A percentile compares a stretch with the other conserved stretches of the same genome.
These are phyloP conservation scores for Phyllotreta cruciferae DNA, from an alignment of 2,888 invertebrate species.

Conservation along the genomic window DNA sequence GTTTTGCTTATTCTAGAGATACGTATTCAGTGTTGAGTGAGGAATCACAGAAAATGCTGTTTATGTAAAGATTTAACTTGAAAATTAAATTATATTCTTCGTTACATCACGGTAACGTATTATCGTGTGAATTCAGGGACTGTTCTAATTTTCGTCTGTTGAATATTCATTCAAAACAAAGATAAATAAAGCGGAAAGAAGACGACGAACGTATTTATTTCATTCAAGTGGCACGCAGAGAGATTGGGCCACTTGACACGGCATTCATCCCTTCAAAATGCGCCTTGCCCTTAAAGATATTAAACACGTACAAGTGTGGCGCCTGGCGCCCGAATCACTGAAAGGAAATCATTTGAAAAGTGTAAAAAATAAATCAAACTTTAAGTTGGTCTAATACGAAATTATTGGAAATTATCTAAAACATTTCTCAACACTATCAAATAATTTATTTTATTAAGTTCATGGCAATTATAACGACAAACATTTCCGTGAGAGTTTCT, in stretches of 20 bases:
- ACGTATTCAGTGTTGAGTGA: slow-evolving; percentile 44
- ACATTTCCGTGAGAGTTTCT: too few species aligned
- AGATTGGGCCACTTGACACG: slow-evolving; percentile 16
- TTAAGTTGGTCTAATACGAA: too few species aligned
- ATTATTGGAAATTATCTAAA: too few species aligned
- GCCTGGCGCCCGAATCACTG: background rate
- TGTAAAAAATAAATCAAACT: too few species aligned
- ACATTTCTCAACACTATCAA: too few species aligned
- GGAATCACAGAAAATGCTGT: slow-evolving; percentile 42
- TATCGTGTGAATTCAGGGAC: slow-evolving; percentile 42
- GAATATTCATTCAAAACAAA: slow-evolving; percentile 26
- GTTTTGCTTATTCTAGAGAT: slow-evolving; percentile 44
- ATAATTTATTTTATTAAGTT: too few species aligned
- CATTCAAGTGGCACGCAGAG: slow-evolving; percentile 20
- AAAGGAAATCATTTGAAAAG: too few species aligned
- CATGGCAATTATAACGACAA: too few species aligned
- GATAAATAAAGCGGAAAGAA: slow-evolving; percentile 23
- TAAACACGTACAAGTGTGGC: slow-evolving; percentile 5
- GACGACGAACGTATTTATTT: slow-evolving; percentile 13
- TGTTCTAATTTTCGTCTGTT: slow-evolving; percentile 34
- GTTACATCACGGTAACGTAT: slow-evolving; percentile 43
- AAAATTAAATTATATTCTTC: slow-evolving; percentile 46
- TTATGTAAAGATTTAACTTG: slow-evolving; percentile 45
- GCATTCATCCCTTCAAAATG: slow-evolving; percentile 7
- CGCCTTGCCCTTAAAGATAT: slow-evolving; percentile 6